Evolutionary conservation across 2,888 invertebrate species (phyloP).

Genomic region (Nezara viridula): DNA sequence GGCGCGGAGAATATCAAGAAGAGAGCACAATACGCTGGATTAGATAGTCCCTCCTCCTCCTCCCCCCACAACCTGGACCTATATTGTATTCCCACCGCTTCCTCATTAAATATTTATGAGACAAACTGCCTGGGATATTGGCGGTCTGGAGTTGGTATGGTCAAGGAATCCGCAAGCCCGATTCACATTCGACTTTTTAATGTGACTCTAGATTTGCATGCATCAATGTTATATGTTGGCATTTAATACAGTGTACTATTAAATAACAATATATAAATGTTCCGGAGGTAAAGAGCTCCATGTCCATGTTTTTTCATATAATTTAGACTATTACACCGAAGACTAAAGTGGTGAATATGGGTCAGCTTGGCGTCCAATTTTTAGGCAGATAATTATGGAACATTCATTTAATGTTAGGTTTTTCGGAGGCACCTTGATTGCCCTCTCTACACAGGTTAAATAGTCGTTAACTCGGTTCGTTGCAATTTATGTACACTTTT

Average conservation of each 20-base stretch:
- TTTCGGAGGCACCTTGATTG: too few relatives aligned
- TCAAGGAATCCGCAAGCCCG: background rate
- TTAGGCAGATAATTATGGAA: too few relatives aligned
- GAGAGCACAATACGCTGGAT: background rate
- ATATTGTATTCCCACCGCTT: background rate
- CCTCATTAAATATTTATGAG: slow-evolving; percentile 31
- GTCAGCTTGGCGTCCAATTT: too few relatives aligned
- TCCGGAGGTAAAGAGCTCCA: too few relatives aligned
- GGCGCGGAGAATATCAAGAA: background rate
- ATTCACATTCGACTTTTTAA: slow-evolving; percentile 20
- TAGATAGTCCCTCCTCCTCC: background rate
- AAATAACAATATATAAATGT: background rate
- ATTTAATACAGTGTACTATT: background rate
- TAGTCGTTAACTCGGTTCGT: too few relatives aligned
- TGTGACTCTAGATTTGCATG: background rate
- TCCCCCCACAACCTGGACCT: background rate
- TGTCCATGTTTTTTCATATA: too few relatives aligned
- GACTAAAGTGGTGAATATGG: too few relatives aligned
- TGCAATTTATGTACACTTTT: too few relatives aligned
- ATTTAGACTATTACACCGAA: too few relatives aligned
- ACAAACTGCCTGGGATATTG: background rate
- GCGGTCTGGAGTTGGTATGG: background rate
- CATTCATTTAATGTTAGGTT: too few relatives aligned
- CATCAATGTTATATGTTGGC: background rate
- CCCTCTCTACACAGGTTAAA: too few relatives aligned